phyloP scores from a whole-genome alignment of 2,797 vertebrate genomes.

The Hybognathus amarus region DNA sequence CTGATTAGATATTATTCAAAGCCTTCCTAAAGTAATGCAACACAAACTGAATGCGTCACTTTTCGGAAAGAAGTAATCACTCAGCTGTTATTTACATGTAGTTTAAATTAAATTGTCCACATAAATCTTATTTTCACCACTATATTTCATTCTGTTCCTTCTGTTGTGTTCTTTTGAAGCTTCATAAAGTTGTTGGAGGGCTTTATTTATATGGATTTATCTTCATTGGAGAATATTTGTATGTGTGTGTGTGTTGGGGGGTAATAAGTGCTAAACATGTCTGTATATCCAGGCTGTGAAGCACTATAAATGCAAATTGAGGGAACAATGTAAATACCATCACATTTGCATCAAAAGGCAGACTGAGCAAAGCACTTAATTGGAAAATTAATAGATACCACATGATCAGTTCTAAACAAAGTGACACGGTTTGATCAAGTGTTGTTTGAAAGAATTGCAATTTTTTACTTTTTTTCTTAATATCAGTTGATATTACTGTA shows the following conservation, averaged over 20 bases:
- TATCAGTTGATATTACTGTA: not conserved
- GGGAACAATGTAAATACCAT: conserved; percentile 64
- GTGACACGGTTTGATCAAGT: conserved; percentile 14
- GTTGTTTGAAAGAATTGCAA: not conserved
- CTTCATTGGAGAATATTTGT: not conserved
- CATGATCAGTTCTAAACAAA: conserved; percentile 45
- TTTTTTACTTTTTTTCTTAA: not conserved
- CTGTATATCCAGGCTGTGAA: conserved; percentile 54
- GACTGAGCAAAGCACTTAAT: conserved; percentile 56
- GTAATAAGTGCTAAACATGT: conserved; percentile 54
- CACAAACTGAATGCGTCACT: conserved; percentile 60
- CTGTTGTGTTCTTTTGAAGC: conserved; percentile 51
- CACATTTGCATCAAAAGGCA: conserved; percentile 64
- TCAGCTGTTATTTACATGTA: conserved; percentile 73
- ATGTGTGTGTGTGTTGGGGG: too few relatives aligned
- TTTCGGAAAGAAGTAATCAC: conserved; percentile 72
- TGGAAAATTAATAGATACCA: conserved; percentile 62
- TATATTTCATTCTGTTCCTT: conserved; percentile 52
- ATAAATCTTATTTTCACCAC: conserved; percentile 65
- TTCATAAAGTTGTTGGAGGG: conserved; percentile 47
- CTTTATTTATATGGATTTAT: conserved; percentile 21
- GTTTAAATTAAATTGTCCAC: conserved; percentile 64
- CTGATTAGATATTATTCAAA: conserved; percentile 69
- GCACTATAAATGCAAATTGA: conserved; percentile 78
- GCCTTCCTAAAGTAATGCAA: conserved; percentile 63